phyloP scores from a whole-genome alignment of 2,888 invertebrate genomes.

The Slavum lentiscoides region DNA sequence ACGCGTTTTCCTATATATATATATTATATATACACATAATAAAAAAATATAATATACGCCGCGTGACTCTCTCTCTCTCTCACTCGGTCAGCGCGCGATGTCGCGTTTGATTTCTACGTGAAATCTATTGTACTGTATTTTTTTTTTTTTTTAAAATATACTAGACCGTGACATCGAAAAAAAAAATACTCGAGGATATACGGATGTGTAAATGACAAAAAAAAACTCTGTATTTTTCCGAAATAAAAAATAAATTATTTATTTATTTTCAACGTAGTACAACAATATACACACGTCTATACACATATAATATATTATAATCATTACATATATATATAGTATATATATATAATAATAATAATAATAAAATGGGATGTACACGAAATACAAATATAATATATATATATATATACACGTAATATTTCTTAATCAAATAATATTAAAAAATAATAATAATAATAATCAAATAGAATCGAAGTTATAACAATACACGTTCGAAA shows the following conservation, averaged over 20 bases:
- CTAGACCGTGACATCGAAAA: neutral
- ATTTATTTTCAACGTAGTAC: conserved; percentile 52
- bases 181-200: neutral
- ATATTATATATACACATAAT: too few species aligned
- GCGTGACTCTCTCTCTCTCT: neutral
- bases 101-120: conserved; percentile 8
- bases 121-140: too few species aligned
- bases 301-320: conserved; percentile 6
- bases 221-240: neutral
- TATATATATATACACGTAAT: neutral
- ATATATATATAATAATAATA: conserved; percentile 37
- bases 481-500: conserved; percentile 23
- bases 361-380: conserved; percentile 46
- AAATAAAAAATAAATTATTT: conserved; percentile 53
- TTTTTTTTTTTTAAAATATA: neutral
- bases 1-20: too few species aligned
- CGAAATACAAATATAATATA: conserved; percentile 17
- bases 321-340: too few species aligned
- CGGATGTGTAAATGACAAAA: too few species aligned
- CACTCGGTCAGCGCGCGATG: neutral
- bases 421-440: conserved; percentile 37
- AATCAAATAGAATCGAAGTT: conserved; percentile 50
- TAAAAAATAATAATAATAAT: conserved; percentile 23
- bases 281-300: conserved; percentile 46
- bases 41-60: too few species aligned